phyloP scores from a whole-genome alignment of 2,797 vertebrate genomes.

The Gadopsis marmoratus region DNA sequence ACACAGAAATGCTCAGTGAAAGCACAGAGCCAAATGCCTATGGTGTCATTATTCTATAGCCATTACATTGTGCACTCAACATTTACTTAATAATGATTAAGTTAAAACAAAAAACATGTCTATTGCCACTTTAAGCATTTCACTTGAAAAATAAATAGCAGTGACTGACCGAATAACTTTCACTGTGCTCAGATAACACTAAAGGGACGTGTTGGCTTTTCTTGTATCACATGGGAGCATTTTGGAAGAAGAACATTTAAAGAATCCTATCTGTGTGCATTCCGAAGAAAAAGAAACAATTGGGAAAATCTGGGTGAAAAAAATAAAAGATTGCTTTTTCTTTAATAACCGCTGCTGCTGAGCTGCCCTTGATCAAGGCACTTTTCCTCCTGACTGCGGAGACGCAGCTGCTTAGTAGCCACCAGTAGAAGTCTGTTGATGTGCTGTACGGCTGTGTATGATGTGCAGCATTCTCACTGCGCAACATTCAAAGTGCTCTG shows the following conservation, averaged over 20 bases:
- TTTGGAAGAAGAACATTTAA: not conserved
- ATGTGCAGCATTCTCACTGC: slow-evolving; percentile 13
- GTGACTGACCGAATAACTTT: not conserved
- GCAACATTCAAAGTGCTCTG: slow-evolving; percentile 2
- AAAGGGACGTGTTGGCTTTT: not conserved
- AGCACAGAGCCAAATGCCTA: too few relatives aligned
- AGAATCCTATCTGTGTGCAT: not conserved
- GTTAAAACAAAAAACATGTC: too few relatives aligned
- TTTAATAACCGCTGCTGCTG: slow-evolving; percentile 2
- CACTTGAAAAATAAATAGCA: not conserved
- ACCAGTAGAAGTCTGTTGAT: not conserved
- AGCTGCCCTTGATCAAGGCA: slow-evolving; percentile 59
- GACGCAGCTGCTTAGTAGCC: slow-evolving; percentile 36
- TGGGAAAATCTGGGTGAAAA: not conserved
- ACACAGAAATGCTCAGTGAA: too few relatives aligned
- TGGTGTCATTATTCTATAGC: too few relatives aligned
- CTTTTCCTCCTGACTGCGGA: slow-evolving; percentile 44
- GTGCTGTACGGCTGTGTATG: not conserved
- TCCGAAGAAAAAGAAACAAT: not conserved
- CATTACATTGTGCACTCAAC: too few relatives aligned
- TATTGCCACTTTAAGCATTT: not conserved
- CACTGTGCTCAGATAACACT: not conserved
- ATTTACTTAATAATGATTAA: too few relatives aligned
- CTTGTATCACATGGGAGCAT: not conserved
- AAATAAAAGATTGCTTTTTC: not conserved